Evolutionary conservation across 1,140 invertebrate species (phyloP).

Genomic region (Neoseiulus cucumeris): DNA sequence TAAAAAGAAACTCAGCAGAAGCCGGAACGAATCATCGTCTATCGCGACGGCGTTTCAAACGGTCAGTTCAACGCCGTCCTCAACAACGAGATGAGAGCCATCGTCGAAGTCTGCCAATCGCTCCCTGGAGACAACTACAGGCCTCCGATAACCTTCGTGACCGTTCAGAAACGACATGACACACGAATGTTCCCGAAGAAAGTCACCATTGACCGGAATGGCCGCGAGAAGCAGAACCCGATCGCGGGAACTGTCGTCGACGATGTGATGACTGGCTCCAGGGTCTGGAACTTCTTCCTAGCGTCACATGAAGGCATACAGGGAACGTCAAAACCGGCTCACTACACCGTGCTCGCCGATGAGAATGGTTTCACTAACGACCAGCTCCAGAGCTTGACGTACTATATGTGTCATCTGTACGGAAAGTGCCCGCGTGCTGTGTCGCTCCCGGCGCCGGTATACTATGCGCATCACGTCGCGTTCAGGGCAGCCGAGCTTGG

Average conservation of each 20-base stretch:
- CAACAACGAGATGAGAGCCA: conserved; percentile 17
- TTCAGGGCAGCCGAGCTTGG: conserved; percentile 19
- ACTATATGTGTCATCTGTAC: conserved; percentile 21
- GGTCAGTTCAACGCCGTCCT: conserved; percentile 28
- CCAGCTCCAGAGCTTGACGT: conserved; percentile 19
- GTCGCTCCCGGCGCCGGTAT: conserved; percentile 24
- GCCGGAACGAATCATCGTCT: conserved; percentile 28
- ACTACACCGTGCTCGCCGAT: conserved; percentile 19
- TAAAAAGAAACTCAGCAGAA: conserved; percentile 11
- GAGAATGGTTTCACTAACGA: conserved; percentile 19
- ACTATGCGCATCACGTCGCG: conserved; percentile 25
- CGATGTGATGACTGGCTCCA: conserved; percentile 50
- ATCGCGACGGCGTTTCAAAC: conserved; percentile 31
- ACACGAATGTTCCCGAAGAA: conserved; percentile 14
- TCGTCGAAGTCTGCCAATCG: conserved; percentile 14
- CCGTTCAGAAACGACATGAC: conserved; percentile 20
- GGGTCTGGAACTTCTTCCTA: conserved; percentile 62
- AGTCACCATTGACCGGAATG: not conserved
- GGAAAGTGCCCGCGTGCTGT: conserved; percentile 22
- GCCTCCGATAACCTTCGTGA: conserved; percentile 19
- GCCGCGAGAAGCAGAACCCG: conserved; percentile 36
- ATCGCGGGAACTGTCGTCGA: conserved; percentile 65
- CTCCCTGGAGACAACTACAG: not conserved
- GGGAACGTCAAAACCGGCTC: conserved; percentile 19
- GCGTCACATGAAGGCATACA: conserved; percentile 40